Base-by-base conservation (phyloP, 2,888 invertebrate species). In the Chrysodeixis includens region DNA sequence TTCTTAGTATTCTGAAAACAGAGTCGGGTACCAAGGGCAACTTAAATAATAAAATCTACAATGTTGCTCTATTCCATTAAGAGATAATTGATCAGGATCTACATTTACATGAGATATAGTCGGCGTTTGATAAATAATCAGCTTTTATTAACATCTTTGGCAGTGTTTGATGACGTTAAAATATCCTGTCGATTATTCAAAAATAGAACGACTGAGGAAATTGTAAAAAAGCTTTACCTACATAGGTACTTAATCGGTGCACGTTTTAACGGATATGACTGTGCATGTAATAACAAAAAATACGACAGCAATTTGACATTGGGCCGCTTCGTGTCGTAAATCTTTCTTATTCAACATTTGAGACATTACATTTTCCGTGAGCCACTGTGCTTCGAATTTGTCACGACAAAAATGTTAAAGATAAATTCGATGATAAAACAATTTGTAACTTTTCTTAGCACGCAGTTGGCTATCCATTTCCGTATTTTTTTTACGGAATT, bases 251-350 rank as follows among this genome's bases (percentile, higher is more conserved):
- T n/a, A 44, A 16, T 35, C 44, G 14, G 40, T 40, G n/a, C 8
- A 18, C 46, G 46, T 46, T 46, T 18, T 9, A 9, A 18, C 46
- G 18, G 46, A 46, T 46, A 46, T 46, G 44, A 46, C 16, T 46
- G 44, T 44, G 16, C 18, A 18, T 8, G 46, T 8, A 46, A 46
- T 40, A 40, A 46, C 16, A 46, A 46, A 46, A 46, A 46, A 46
- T 16, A 46, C 18, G 18, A 46, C 18, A 46, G 18, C 46, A 18
- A 65, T 40, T 40, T 66, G 80, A 68, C 78, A 76, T 77, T 77
- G 78, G 78, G 62, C n/a, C 40, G 63, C 35, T 69, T 58, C 68
- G 66, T 66, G 63, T 58, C 22, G 64, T 77, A 49, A 64, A 66
- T 68, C 60, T 63, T 69, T 74, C 51, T 56, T 52, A 54, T 60